Evolutionary conservation across 2,797 vertebrate genomes (phyloP).

Genomic region (Lagodon rhomboides): DNA sequence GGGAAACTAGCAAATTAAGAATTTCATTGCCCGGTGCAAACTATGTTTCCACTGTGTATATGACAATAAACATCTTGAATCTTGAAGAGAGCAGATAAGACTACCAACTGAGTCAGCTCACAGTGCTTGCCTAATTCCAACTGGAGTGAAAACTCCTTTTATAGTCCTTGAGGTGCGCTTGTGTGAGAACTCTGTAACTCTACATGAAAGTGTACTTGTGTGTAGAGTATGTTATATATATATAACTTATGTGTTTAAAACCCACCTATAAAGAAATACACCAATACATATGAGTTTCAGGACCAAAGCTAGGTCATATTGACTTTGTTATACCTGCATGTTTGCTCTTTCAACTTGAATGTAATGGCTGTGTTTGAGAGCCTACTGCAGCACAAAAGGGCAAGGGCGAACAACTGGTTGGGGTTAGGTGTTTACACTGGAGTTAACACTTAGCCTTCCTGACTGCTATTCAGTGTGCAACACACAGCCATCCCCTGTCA

Average conservation of each 20-base stretch:
- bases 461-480: neutral
- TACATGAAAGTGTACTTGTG: neutral
- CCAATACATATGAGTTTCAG: neutral
- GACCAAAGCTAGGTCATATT: constrained; percentile 42
- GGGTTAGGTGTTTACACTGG: neutral
- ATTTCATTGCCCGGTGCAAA: no score
- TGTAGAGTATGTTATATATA: neutral
- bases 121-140: constrained; percentile 17
- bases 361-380: constrained; percentile 9
- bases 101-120: constrained; percentile 1
- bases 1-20: no score
- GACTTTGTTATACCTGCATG: constrained; percentile 15
- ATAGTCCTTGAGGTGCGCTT: constrained; percentile 6
- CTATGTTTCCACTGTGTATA: no score
- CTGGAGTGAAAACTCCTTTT: constrained; percentile 9
- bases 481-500: neutral
- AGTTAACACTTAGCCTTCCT: constrained; percentile 16
- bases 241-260: neutral
- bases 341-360: constrained; percentile 19
- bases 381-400: constrained; percentile 4
- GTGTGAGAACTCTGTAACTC: constrained; percentile 1
- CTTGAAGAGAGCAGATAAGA: neutral
- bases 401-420: neutral
- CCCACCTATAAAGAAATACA: neutral
- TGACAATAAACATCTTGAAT: no score